phyloP scores from a whole-genome alignment of 1,140 invertebrate genomes.

The Drosophila repleta region DNA sequence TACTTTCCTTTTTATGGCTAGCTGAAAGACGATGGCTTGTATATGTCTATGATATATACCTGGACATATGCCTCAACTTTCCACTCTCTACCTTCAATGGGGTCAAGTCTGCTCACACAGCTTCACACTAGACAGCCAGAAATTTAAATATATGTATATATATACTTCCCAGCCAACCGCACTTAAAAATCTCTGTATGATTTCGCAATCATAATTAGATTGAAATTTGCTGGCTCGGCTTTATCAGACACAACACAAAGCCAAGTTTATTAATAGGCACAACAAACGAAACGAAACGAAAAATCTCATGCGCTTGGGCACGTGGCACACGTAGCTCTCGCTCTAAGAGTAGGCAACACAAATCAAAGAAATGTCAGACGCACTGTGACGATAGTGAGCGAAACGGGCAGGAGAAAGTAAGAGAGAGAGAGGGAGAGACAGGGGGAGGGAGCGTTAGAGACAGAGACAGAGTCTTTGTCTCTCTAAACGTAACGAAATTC shows the following conservation, averaged over 20 bases:
- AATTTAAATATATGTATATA: too few relatives aligned
- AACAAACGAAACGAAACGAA: neutral
- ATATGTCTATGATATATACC: too few relatives aligned
- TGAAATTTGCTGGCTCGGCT: neutral
- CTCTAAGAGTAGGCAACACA: slow-evolving; percentile 59
- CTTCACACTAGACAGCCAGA: too few relatives aligned
- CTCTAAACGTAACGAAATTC: slow-evolving; percentile 46
- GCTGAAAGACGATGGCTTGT: too few relatives aligned
- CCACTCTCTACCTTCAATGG: too few relatives aligned
- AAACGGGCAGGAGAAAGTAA: neutral
- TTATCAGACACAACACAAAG: neutral
- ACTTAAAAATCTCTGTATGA: too few relatives aligned
- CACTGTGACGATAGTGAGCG: slow-evolving; percentile 17
- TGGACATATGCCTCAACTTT: too few relatives aligned
- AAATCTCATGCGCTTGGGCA: slow-evolving; percentile 20
- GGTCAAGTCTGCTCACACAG: too few relatives aligned
- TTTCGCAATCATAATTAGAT: too few relatives aligned
- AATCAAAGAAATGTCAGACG: slow-evolving; percentile 58
- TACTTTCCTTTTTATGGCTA: too few relatives aligned
- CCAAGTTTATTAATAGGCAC: slow-evolving; percentile 10
- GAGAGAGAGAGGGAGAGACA: neutral
- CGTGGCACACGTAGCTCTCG: slow-evolving; percentile 31
- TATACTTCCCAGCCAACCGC: too few relatives aligned
- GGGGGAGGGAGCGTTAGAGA: neutral
- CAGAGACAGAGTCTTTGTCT: neutral